Conservation (phyloP, 2,113 vertebrate species). For the Carassius carassius region DNA sequence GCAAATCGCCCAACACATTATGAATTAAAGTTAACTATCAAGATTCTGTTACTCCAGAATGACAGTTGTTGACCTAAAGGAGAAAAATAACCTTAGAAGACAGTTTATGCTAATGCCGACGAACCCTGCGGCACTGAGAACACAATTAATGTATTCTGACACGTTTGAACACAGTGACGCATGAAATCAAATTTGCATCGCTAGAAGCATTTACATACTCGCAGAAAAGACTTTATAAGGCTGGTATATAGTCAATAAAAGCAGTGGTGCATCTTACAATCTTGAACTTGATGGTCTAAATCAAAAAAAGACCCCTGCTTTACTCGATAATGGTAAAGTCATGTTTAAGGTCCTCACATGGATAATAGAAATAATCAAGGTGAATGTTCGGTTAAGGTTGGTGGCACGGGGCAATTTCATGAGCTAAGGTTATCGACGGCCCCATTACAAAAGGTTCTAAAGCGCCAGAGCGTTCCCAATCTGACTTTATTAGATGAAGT, state of each 20-base stretch:
- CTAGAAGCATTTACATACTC: not conserved
- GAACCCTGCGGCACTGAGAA: not conserved
- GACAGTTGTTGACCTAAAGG: not conserved
- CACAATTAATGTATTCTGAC: not conserved
- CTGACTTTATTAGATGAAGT: not conserved
- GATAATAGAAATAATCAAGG: not conserved
- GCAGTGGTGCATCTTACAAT: not conserved
- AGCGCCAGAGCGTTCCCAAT: constrained; percentile 14
- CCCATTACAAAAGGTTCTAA: constrained; percentile 5
- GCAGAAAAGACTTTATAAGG: not conserved
- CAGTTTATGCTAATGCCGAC: not conserved
- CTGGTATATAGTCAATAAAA: not conserved
- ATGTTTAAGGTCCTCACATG: not conserved
- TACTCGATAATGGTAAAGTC: not conserved
- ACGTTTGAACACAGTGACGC: not conserved
- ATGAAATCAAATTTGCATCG: not conserved
- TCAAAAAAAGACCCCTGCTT: not conserved
- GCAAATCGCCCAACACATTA: too few species aligned
- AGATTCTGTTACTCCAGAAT: not conserved
- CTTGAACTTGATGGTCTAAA: not conserved
- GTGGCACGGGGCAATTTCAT: not conserved
- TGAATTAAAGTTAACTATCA: not conserved
- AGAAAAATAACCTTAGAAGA: not conserved
- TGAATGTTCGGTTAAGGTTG: not conserved
- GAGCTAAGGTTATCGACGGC: constrained; percentile 1